Evolutionary conservation across 2,113 vertebrate genomes (phyloP).

Genomic region (Pavo muticus): DNA sequence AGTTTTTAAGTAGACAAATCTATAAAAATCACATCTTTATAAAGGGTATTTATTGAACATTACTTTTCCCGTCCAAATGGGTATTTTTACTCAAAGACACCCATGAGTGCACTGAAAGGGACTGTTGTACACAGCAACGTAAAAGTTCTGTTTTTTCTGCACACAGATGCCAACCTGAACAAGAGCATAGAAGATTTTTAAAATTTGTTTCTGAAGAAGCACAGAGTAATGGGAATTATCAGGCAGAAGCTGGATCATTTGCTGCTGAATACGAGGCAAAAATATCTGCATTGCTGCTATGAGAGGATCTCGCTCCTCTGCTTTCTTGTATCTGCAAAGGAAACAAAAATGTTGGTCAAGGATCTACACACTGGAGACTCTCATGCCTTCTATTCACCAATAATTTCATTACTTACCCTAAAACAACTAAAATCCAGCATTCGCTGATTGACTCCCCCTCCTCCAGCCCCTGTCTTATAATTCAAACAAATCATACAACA

Average conservation of each 20-base stretch:
- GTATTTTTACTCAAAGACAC: not conserved
- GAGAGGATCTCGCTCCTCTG: constrained; percentile 92
- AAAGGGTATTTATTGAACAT: not conserved
- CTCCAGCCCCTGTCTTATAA: not conserved
- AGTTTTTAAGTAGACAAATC: not conserved
- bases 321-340: constrained; percentile 89
- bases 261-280: constrained; percentile 92
- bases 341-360: constrained; percentile 44
- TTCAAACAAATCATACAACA: not conserved
- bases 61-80: not conserved
- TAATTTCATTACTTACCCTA: not conserved
- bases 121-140: not conserved
- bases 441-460: not conserved
- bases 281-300: constrained; percentile 98
- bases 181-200: constrained; percentile 97
- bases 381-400: not conserved
- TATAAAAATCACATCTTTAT: not conserved
- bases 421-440: not conserved
- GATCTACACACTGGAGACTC: not conserved
- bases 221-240: constrained; percentile 93
- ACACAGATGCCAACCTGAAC: constrained; percentile 86
- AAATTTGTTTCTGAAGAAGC: constrained; percentile 96
- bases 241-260: constrained; percentile 88
- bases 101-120: not conserved
- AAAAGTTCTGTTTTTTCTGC: not conserved